phyloP scores from a whole-genome alignment of 2,888 invertebrate genomes.

The Folsomia candida region DNA sequence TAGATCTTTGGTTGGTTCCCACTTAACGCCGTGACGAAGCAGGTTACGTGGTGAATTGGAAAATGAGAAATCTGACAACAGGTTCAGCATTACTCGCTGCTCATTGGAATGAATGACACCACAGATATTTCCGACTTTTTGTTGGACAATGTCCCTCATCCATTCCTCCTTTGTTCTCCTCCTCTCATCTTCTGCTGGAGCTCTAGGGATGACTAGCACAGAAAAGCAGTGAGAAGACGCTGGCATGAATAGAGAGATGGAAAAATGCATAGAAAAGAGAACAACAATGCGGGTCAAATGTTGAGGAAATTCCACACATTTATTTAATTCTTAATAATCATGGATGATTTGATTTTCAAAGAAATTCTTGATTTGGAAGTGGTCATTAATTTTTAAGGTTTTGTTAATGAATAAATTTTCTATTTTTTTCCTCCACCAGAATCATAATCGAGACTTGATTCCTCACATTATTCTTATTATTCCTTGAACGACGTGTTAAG shows the following conservation, averaged over 20 bases:
- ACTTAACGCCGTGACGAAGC: not conserved
- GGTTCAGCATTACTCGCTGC: too few species aligned
- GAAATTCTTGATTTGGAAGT: not conserved
- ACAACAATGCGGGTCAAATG: not conserved
- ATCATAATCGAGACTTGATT: not conserved
- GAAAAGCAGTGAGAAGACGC: too few species aligned
- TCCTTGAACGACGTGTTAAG: not conserved
- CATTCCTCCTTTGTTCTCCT: not conserved
- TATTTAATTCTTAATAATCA: not conserved
- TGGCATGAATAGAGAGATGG: not conserved
- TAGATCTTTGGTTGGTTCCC: too few species aligned
- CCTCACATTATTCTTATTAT: not conserved
- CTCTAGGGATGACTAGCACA: not conserved
- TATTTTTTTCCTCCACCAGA: not conserved
- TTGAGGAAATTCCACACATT: not conserved
- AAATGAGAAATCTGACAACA: not conserved
- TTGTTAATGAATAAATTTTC: not conserved
- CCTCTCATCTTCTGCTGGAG: not conserved
- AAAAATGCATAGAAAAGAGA: not conserved
- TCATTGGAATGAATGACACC: constrained; percentile 3
- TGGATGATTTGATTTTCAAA: not conserved
- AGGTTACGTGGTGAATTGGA: not conserved
- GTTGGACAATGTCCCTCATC: not conserved
- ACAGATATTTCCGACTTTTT: not conserved
- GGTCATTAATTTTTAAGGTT: not conserved